These are phyloP conservation scores for Emydura subglobosa DNA, from an alignment of 2,113 vertebrate genomes.

Conservation along the genomic window DNA sequence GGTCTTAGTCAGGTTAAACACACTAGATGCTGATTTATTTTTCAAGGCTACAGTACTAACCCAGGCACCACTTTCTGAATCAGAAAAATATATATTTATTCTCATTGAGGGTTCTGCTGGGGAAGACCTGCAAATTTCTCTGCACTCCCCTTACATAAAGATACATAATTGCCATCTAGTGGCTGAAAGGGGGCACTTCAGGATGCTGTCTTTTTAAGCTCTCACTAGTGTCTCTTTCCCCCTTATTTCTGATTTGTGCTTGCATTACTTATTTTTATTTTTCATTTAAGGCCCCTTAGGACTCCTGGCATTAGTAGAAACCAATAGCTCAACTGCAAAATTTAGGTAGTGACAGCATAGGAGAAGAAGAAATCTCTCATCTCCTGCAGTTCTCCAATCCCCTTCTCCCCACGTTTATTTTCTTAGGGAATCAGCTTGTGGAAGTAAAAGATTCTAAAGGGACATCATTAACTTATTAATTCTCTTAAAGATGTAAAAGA, in stretches of 20 bases:
- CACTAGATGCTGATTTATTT: neutral
- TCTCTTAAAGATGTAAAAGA: neutral
- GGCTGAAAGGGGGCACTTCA: neutral
- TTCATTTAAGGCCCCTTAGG: neutral
- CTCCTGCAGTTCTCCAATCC: neutral
- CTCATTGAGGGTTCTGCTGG: rapidly evolving
- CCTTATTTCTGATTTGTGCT: neutral
- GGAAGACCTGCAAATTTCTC: rapidly evolving
- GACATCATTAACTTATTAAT: neutral
- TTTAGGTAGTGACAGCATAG: neutral
- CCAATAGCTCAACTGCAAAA: neutral
- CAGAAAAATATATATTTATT: neutral
- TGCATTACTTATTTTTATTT: neutral
- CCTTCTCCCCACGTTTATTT: neutral
- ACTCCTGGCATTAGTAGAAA: neutral
- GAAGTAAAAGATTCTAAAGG: neutral
- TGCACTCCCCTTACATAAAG: neutral
- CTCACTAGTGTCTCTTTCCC: neutral
- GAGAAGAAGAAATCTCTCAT: neutral
- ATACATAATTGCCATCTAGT: slow-evolving; percentile 77
- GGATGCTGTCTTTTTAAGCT: neutral
- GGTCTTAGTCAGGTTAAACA: neutral
- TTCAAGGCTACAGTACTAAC: neutral
- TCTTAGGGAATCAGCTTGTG: neutral
- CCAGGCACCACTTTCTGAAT: neutral